phyloP scores from a whole-genome alignment of 2,888 invertebrate species.

The Andricus quercusramuli region DNA sequence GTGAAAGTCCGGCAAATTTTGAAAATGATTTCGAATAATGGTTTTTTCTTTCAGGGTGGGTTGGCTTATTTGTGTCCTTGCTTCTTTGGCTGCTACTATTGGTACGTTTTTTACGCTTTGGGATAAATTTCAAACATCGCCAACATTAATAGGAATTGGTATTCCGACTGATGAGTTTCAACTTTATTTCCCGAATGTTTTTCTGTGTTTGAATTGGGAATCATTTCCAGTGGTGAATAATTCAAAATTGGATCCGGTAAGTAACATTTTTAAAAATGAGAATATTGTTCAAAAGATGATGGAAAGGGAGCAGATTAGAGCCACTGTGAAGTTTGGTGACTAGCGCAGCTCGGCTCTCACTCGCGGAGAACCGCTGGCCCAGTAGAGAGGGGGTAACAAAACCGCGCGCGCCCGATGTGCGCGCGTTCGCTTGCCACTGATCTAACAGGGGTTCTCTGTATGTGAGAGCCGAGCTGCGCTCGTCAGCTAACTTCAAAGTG shows the following conservation, averaged over 20 bases:
- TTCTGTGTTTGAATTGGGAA: slow-evolving; percentile 60
- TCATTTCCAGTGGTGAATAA: not conserved
- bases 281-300: not conserved
- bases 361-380: too few species aligned
- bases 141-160: slow-evolving; percentile 87
- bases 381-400: too few species aligned
- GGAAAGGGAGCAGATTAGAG: too few species aligned
- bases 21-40: too few species aligned
- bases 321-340: too few species aligned
- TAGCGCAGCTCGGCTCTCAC: too few species aligned
- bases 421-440: too few species aligned
- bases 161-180: slow-evolving; percentile 44
- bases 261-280: not conserved
- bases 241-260: not conserved
- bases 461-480: too few species aligned
- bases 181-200: slow-evolving; percentile 59
- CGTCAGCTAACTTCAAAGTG: too few species aligned
- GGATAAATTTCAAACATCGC: slow-evolving; percentile 92
- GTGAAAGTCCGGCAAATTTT: too few species aligned
- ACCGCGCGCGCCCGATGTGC: too few species aligned
- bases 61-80: slow-evolving; percentile 88
- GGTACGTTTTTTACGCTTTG: slow-evolving; percentile 89
- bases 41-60: slow-evolving; percentile 81
- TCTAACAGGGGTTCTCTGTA: too few species aligned
- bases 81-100: slow-evolving; percentile 86